phyloP scores from a whole-genome alignment of 2,888 invertebrate genomes.

The Pristionchus exspectatus region DNA sequence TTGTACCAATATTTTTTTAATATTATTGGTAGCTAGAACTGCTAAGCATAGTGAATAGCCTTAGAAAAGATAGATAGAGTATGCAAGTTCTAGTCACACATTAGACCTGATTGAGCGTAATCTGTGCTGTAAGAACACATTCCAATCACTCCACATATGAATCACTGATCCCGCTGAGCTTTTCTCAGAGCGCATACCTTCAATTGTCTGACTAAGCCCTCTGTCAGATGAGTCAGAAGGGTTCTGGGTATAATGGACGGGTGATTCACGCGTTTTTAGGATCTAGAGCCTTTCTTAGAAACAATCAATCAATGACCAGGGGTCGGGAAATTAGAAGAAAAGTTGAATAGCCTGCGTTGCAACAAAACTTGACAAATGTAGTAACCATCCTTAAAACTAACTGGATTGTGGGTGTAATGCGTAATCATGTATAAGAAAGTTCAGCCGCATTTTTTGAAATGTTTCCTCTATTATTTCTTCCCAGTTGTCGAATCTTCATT shows the following conservation, averaged over 20 bases:
- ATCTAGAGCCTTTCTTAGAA: too few relatives aligned
- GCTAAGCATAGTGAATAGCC: too few relatives aligned
- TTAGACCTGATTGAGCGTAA: too few relatives aligned
- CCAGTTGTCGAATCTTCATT: too few relatives aligned
- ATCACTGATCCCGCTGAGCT: background rate
- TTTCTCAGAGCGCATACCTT: background rate
- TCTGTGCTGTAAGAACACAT: background rate
- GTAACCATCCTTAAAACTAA: too few relatives aligned
- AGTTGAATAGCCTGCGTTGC: too few relatives aligned
- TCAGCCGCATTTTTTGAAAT: background rate
- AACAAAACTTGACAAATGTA: too few relatives aligned
- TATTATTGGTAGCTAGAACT: too few relatives aligned
- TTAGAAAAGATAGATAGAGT: background rate
- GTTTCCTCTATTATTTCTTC: too few relatives aligned
- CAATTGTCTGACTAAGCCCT: background rate
- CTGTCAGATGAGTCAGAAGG: background rate
- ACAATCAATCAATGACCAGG: too few relatives aligned
- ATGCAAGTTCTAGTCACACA: background rate
- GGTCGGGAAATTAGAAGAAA: too few relatives aligned
- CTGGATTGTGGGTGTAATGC: background rate
- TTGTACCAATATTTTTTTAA: too few relatives aligned
- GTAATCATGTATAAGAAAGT: background rate
- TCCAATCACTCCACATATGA: background rate
- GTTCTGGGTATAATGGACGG: conserved; percentile 1
- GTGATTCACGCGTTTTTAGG: background rate